phyloP scores from a whole-genome alignment of 2,888 invertebrate genomes.

The Lepidocyrtinus sp. region DNA sequence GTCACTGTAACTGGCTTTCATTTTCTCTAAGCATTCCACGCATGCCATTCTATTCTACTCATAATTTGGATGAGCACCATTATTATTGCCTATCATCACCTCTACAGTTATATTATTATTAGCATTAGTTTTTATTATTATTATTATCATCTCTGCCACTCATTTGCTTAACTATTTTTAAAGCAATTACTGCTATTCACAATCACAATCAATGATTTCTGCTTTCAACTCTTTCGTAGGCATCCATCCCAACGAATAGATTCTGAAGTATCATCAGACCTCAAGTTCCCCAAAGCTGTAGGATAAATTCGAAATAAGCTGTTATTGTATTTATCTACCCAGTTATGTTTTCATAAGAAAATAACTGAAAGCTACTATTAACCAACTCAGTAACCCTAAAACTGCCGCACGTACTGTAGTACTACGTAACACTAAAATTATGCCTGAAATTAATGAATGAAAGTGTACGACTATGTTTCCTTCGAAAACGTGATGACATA shows the following conservation, averaged over 20 bases:
- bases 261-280: too few relatives aligned
- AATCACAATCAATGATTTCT: background rate
- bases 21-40: background rate
- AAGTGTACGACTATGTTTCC: conserved; percentile 18
- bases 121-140: conserved; percentile 1
- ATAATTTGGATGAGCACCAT: conserved; percentile 9
- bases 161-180: background rate
- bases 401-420: background rate
- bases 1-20: background rate
- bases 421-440: background rate
- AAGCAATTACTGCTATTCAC: background rate
- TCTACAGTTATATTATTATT: conserved; percentile 9
- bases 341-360: too few relatives aligned
- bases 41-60: background rate
- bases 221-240: too few relatives aligned
- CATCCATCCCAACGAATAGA: too few relatives aligned
- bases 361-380: background rate
- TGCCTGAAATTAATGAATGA: conserved; percentile 8
- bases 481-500: conserved; percentile 23
- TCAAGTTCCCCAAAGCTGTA: too few relatives aligned
- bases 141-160: background rate
- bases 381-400: background rate
- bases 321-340: background rate
- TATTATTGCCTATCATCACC: conserved; percentile 8
- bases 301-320: too few relatives aligned